Evolutionary conservation across 2,888 invertebrate species (phyloP), one percentile per base, ranked within the genome.

Genomic region (Spicauda simplicius): DNA sequence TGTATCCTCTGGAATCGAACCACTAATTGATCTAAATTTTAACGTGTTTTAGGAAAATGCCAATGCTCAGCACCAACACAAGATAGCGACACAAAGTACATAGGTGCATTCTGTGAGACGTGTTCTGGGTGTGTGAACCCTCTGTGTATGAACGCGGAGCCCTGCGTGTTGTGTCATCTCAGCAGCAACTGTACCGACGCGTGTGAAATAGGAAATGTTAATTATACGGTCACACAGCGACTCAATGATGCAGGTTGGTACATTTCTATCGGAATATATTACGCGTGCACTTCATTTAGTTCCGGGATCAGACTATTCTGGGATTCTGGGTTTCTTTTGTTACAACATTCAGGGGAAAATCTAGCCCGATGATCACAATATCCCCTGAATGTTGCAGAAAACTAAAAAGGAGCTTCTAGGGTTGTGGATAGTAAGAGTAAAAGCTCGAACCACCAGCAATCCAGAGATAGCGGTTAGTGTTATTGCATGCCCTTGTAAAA

Each of bases 31-130:
- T 10, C 0, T 18, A 10, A 4, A 4, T 8, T 10, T 50, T 6
- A 10, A 18, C 1, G 1, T 1, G 0, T 77, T 74, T 2, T 80
- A 93, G 93, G 93, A 25, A 80, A 80, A 20, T 93, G 93, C 65
- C 74, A 88, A 65, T 93, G 93, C 72, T 77, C 77, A 4, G 71
- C 73, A 0, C 77, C 79, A 0, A 81, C 10, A 3, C 77, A 77
- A 25, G 81, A 80, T 19, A 77, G 76, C 10, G 85, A 80, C 5
- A 76, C 78, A 1, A 80, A 79, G 37, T 94, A 91, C 73, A 79
- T 86, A 0, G 94, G 94, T 20, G 80, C 76, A 57, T 94, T 87
- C 78, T 95, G 95, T 68, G 94, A 94, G 79, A 88, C 88, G 7
- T 94, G 94, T 71, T 84, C 91, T 0, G 86, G 85, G 0, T 94